Conservation (phyloP, 2,113 vertebrate species). For the Epinephelus moara region DNA sequence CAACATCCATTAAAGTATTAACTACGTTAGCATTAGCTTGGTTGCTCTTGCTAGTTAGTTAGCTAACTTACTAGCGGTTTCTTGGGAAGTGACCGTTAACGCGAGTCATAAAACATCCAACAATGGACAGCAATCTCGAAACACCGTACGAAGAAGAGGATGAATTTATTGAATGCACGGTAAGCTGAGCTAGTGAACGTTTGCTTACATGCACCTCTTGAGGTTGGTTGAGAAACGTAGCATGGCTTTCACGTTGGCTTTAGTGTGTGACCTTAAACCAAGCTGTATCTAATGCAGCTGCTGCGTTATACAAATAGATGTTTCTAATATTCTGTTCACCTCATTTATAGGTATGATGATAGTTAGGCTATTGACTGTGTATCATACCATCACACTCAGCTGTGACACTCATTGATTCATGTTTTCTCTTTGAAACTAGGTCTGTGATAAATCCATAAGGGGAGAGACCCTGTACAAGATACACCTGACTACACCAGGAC, state of each 20-base stretch:
- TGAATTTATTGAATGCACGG: constrained; percentile 71
- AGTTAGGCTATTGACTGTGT: not conserved
- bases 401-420: not conserved
- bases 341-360: not conserved
- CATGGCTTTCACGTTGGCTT: not conserved
- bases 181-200: constrained; percentile 34
- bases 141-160: constrained; percentile 71
- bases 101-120: not conserved
- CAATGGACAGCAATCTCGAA: constrained; percentile 67
- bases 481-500: constrained; percentile 81
- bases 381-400: not conserved
- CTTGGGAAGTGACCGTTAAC: not conserved
- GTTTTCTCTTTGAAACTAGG: constrained; percentile 60
- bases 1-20: not conserved
- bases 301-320: not conserved
- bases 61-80: not conserved
- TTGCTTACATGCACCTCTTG: not conserved
- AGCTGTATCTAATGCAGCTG: not conserved
- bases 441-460: constrained; percentile 82
- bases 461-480: constrained; percentile 83
- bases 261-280: no score
- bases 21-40: not conserved
- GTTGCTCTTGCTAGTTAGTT: not conserved
- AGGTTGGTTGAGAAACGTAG: not conserved
- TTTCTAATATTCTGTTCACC: not conserved